A percentile compares a stretch with the other conserved stretches of the same genome.
phyloP scores from a whole-genome alignment of 1,140 invertebrate genomes.

The Magallana ariakensis region DNA sequence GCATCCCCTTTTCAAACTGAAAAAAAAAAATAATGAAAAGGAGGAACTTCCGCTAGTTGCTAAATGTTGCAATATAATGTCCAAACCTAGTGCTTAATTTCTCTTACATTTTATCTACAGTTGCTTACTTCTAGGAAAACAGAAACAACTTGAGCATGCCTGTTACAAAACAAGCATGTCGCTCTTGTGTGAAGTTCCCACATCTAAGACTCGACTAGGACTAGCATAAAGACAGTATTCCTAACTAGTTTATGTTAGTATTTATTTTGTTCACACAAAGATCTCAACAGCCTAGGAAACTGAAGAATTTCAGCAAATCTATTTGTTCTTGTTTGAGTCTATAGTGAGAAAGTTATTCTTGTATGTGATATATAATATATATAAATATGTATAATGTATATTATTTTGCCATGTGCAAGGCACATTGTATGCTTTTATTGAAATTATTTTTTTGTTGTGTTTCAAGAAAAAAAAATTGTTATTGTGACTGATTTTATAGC shows the following conservation, averaged over 20 bases:
- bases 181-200: neutral
- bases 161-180: neutral
- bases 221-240: constrained; percentile 33
- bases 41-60: neutral
- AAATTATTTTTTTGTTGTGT: constrained; percentile 38
- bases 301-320: constrained; percentile 36
- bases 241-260: constrained; percentile 15
- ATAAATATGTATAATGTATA: constrained; percentile 38
- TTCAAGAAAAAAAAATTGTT: constrained; percentile 37
- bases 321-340: constrained; percentile 34
- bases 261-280: constrained; percentile 24
- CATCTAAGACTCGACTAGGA: neutral
- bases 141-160: neutral
- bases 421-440: constrained; percentile 38
- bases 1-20: too few species aligned
- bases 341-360: constrained; percentile 33
- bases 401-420: constrained; percentile 38
- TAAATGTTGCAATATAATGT: neutral
- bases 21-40: neutral
- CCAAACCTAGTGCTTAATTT: neutral
- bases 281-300: constrained; percentile 27
- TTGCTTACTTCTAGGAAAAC: neutral
- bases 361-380: constrained; percentile 39
- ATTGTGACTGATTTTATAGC: constrained; percentile 34
- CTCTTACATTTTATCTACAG: neutral